Conservation (phyloP, 2,888 invertebrate species). For the Stenoptilia bipunctidactyla region DNA sequence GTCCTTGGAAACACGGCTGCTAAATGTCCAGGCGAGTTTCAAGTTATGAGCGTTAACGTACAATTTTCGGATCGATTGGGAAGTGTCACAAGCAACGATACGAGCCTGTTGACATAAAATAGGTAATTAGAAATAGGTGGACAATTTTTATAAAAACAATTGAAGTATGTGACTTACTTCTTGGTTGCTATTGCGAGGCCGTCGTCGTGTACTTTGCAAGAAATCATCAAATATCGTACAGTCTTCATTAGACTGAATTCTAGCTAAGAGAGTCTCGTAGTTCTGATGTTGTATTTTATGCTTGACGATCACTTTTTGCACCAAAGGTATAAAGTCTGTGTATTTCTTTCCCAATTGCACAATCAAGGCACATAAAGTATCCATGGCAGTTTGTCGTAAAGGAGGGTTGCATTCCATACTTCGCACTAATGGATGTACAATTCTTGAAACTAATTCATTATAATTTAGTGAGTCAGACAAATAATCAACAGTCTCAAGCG, state of each 20-base stretch:
- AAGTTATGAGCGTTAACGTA: conserved; percentile 87
- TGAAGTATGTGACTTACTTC: conserved; percentile 56
- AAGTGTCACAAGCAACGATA: conserved; percentile 68
- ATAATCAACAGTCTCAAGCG: conserved; percentile 89
- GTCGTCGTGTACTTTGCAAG: conserved; percentile 72
- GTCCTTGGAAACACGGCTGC: conserved; percentile 93
- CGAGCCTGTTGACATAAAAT: conserved; percentile 36
- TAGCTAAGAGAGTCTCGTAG: conserved; percentile 84
- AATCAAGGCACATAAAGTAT: conserved; percentile 88
- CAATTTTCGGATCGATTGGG: conserved; percentile 82
- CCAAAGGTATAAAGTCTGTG: conserved; percentile 91
- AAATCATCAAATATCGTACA: conserved; percentile 75
- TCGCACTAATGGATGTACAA: conserved; percentile 93
- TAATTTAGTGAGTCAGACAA: conserved; percentile 92
- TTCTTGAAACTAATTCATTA: conserved; percentile 91
- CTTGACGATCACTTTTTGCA: conserved; percentile 84
- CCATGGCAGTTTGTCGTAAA: conserved; percentile 86
- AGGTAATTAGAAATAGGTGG: neutral
- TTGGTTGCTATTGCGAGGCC: conserved; percentile 77
- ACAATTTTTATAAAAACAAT: neutral
- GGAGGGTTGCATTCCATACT: conserved; percentile 86
- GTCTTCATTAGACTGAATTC: conserved; percentile 57
- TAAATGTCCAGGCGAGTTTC: conserved; percentile 93
- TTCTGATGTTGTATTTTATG: conserved; percentile 83
- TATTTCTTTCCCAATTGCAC: conserved; percentile 92